Evolutionary conservation across 1,140 invertebrate genomes (phyloP).

Genomic region (Psilanteris sp.): DNA sequence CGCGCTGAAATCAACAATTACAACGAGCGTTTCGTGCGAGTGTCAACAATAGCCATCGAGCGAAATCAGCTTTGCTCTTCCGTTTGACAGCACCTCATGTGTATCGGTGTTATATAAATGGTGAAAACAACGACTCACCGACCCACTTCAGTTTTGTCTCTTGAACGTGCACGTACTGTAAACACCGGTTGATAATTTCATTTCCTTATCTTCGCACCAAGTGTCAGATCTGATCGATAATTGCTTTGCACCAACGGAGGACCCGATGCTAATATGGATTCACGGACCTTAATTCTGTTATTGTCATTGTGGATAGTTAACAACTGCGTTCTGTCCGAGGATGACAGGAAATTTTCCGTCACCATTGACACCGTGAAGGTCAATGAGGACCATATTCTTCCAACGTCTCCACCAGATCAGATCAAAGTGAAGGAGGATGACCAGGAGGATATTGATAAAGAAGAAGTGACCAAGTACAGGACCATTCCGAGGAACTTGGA

Average conservation of each 20-base stretch:
- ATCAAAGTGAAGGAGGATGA: constrained; percentile 45
- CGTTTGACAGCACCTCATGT: constrained; percentile 66
- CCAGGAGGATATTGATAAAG: constrained; percentile 27
- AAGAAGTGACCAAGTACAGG: constrained; percentile 19
- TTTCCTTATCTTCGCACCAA: constrained; percentile 3
- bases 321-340: constrained; percentile 25
- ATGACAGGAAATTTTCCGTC: constrained; percentile 48
- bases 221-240: background rate
- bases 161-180: constrained; percentile 1
- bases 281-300: constrained; percentile 7
- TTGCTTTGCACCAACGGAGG: constrained; percentile 14
- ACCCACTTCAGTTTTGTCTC: constrained; percentile 66
- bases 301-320: constrained; percentile 12
- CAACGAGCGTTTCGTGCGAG: no score
- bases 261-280: constrained; percentile 27
- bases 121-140: constrained; percentile 73
- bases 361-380: constrained; percentile 46
- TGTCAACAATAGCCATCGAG: no score
- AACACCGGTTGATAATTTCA: constrained; percentile 10
- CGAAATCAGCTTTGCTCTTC: constrained; percentile 36
- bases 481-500: constrained; percentile 35
- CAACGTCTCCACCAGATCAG: constrained; percentile 18
- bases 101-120: constrained; percentile 74
- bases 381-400: constrained; percentile 20
- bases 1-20: no score